phyloP scores from a whole-genome alignment of 2,888 invertebrate genomes.

The Mystacides longicornis region DNA sequence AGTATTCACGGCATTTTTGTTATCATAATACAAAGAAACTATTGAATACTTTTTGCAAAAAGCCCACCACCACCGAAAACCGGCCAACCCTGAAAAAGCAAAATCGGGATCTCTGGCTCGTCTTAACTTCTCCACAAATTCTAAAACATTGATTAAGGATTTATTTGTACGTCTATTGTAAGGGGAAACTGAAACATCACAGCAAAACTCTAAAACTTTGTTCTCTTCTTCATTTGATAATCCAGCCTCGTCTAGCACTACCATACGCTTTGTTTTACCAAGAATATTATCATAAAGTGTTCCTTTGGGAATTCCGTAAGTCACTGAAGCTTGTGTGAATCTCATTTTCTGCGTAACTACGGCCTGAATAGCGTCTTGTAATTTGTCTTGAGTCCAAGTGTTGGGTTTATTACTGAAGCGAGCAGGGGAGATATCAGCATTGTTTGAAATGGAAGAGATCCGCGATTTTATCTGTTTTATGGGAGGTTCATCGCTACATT shows the following conservation, averaged over 20 bases:
- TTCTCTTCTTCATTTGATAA: conserved; percentile 54
- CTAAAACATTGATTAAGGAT: conserved; percentile 53
- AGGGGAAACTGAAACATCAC: conserved; percentile 60
- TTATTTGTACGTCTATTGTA: conserved; percentile 68
- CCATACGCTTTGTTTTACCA: conserved; percentile 70
- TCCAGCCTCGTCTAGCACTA: conserved; percentile 62
- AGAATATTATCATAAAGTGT: conserved; percentile 72
- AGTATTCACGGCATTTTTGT: conserved; percentile 17
- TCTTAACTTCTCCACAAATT: conserved; percentile 58
- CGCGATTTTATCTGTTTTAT: conserved; percentile 2
- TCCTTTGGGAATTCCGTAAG: conserved; percentile 68
- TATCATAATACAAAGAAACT: conserved; percentile 55
- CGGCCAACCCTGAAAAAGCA: conserved; percentile 60
- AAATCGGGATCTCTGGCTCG: conserved; percentile 54
- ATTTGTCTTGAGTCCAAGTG: conserved; percentile 65
- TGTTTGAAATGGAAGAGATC: conserved; percentile 6
- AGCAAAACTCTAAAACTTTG: conserved; percentile 63
- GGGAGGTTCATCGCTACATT: conserved; percentile 2
- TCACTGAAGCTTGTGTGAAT: conserved; percentile 66
- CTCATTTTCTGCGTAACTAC: conserved; percentile 70
- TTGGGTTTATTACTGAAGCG: conserved; percentile 50
- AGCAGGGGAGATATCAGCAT: conserved; percentile 7
- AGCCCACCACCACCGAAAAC: conserved; percentile 77
- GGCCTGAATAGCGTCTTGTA: conserved; percentile 68
- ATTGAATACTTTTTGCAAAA: conserved; percentile 73